These are phyloP conservation scores for Axis porcinus DNA, from an alignment of 2,113 vertebrate genomes.

Conservation along the genomic window DNA sequence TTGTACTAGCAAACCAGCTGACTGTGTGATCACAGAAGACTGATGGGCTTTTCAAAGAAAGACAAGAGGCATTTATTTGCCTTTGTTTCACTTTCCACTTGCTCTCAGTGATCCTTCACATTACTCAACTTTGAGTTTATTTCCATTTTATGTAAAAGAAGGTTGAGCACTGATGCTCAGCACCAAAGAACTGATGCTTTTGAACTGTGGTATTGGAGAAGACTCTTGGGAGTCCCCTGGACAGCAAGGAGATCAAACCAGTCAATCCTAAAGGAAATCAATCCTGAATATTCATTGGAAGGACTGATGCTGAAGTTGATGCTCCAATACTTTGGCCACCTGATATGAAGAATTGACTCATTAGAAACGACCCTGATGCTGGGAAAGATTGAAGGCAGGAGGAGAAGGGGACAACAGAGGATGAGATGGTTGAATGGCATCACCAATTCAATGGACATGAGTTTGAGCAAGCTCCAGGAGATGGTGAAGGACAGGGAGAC, in stretches of 20 bases:
- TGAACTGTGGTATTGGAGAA: background rate
- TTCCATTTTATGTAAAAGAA: background rate
- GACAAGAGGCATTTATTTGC: background rate
- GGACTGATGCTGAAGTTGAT: background rate
- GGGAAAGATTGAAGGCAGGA: background rate
- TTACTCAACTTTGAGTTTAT: background rate
- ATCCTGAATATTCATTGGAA: background rate
- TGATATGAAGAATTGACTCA: background rate
- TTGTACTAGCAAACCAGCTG: background rate
- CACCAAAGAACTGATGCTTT: background rate
- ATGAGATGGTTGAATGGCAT: background rate
- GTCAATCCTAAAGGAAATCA: background rate
- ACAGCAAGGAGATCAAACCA: background rate
- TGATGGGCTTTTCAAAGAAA: background rate
- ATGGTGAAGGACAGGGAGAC: background rate
- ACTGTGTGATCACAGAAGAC: background rate
- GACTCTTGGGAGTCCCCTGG: background rate
- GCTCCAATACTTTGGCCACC: background rate
- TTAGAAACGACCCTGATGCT: background rate
- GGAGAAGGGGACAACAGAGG: background rate
- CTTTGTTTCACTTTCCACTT: background rate
- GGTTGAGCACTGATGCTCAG: background rate
- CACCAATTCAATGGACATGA: background rate
- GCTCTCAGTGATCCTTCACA: background rate
- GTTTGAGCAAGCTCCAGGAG: background rate